Percentiles rank a stretch among this genome's conserved stretches.
Conservation (phyloP, 1,140 invertebrate genomes). For the Onthophagus taurus region DNA sequence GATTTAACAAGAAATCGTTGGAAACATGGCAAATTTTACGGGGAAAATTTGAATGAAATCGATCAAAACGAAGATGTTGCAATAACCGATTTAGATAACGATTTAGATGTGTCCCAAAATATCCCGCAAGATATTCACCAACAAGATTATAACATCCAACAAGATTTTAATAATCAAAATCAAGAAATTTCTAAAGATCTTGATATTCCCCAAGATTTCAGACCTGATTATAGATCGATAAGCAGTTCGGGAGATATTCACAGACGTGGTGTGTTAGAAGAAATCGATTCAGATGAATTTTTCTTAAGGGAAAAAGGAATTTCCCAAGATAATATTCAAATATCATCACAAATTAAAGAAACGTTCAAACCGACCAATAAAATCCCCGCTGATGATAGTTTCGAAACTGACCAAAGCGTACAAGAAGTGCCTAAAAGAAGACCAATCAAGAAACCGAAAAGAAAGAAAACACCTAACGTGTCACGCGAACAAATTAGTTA, state of each 20-base stretch:
- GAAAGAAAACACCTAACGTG: slow-evolving; percentile 35
- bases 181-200: slow-evolving; percentile 1
- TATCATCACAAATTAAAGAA: slow-evolving; percentile 67
- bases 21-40: slow-evolving; percentile 37
- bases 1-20: slow-evolving; percentile 20
- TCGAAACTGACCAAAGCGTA: slow-evolving; percentile 26
- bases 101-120: slow-evolving; percentile 17
- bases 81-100: slow-evolving; percentile 20
- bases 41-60: slow-evolving; percentile 19
- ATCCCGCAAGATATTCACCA: slow-evolving; percentile 9
- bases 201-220: neutral
- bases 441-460: slow-evolving; percentile 35
- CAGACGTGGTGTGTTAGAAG: slow-evolving; percentile 59
- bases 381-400: slow-evolving; percentile 40
- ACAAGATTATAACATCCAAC: too few species aligned
- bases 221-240: neutral
- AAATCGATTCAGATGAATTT: slow-evolving; percentile 79
- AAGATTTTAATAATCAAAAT: slow-evolving; percentile 6
- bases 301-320: slow-evolving; percentile 69
- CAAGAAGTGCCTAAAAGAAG: slow-evolving; percentile 25
- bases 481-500: slow-evolving; percentile 30
- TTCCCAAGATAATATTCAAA: slow-evolving; percentile 69
- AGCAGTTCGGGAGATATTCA: slow-evolving; percentile 17
- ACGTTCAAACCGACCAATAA: slow-evolving; percentile 60
- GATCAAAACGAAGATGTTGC: slow-evolving; percentile 34